Evolutionary conservation across 2,113 vertebrate species (phyloP).

Genomic region (Centrocercus urophasianus): DNA sequence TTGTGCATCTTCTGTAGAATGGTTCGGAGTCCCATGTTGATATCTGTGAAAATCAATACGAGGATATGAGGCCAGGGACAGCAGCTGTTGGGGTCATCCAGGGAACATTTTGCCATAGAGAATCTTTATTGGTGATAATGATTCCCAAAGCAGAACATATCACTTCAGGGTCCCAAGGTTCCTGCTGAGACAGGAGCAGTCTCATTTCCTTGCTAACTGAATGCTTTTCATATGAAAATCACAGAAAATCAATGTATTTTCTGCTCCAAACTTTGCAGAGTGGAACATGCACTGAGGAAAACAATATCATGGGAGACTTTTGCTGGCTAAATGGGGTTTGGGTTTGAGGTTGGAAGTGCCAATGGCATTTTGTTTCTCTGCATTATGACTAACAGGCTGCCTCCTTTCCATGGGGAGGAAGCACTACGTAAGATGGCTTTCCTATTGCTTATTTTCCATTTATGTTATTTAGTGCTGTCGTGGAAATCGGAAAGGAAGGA

Average conservation of each 20-base stretch:
- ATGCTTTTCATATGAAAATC: neutral
- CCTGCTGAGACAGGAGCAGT: neutral
- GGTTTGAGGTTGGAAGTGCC: neutral
- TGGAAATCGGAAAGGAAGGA: conserved; percentile 53
- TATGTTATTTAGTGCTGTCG: neutral
- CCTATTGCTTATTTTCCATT: conserved; percentile 17
- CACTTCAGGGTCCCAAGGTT: neutral
- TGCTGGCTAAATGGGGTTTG: neutral
- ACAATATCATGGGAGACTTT: neutral
- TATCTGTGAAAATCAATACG: neutral
- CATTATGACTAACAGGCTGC: neutral
- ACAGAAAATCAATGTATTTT: neutral
- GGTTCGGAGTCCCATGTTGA: neutral
- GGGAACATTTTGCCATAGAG: neutral
- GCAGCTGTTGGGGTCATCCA: neutral
- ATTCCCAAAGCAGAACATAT: neutral
- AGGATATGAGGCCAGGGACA: neutral
- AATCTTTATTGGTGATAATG: neutral
- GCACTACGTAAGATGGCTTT: neutral
- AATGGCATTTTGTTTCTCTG: neutral
- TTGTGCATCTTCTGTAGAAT: neutral
- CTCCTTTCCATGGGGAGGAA: neutral
- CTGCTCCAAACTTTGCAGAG: neutral
- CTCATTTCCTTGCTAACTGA: neutral
- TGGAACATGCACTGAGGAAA: neutral